Evolutionary conservation across 2,888 invertebrate species (phyloP), one percentile per base, ranked within the genome.

Genomic region (Abscondita cerata): DNA sequence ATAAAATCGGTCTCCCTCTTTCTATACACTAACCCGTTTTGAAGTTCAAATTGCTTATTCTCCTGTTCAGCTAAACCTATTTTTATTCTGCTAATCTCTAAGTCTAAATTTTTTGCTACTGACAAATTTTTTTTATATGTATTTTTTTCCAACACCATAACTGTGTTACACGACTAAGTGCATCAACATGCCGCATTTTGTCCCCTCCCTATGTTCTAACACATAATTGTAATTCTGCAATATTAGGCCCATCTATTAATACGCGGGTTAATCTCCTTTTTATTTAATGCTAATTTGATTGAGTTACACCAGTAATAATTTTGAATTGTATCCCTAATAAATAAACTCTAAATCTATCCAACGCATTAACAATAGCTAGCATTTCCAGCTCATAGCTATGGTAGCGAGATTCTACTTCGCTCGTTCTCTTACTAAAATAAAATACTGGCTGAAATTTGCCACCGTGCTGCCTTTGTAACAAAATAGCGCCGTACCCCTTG

Each of bases 261-360:
- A 36, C 73, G 64, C 0, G 72, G 70, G 60, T 73, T 73, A 11
- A 76, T 67, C 9, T 74, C 70, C 52, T 70, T 68, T 55, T 75
- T 76, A 15, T 66, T 59, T 18, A 76, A 58, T 6, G 75, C 66
- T 59, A 71, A 44, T 47, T 65, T 67, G 8, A 76, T 48, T n/a
- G 69, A 64, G 59, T 73, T 67, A 62, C 73, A 59, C 76, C 72
- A 0, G 74, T 75, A 3, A 73, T 55, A 3, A 75, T 73, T 52
- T 65, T 72, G 50, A 75, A 75, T 15, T 65, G 46, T 5, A 73
- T 64, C 12, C 72, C 74, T n/a, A 69, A 66, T 12, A 75, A 52
- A 63, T 75, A 76, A 40, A 75, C 54, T 0, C 68, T 48, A 51
- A 76, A 76, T 15, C 72, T 52, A 13, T 70, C 41, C 6, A 76